phyloP scores from a whole-genome alignment of 2,797 vertebrate genomes.

The Clarias fuscus region DNA sequence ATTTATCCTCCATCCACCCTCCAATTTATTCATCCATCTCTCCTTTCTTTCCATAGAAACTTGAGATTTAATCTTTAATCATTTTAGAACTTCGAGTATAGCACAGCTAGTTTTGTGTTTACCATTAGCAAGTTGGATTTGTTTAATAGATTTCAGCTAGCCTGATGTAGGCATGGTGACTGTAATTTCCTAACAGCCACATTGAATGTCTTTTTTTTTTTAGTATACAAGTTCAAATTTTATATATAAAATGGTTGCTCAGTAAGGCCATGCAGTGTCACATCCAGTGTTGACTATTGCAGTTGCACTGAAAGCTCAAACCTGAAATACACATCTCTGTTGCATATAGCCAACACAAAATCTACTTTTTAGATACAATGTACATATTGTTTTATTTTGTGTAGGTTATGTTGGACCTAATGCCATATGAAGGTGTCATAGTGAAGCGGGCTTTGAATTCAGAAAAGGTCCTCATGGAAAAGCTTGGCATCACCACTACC shows the following conservation, averaged over 20 bases:
- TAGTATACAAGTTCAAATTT: background rate
- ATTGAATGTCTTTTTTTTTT: background rate
- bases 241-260: background rate
- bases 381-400: background rate
- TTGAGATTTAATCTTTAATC: background rate
- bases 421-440: constrained; percentile 78
- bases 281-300: background rate
- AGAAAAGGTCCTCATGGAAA: constrained; percentile 77
- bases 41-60: background rate
- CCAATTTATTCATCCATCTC: background rate
- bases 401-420: constrained; percentile 90
- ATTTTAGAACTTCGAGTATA: background rate
- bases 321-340: background rate
- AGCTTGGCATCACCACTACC: constrained; percentile 73
- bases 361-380: background rate
- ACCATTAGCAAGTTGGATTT: background rate
- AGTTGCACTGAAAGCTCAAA: background rate
- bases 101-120: background rate
- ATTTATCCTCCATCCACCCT: background rate
- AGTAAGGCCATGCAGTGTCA: background rate
- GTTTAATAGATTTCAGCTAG: background rate
- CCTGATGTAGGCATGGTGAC: background rate
- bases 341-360: background rate
- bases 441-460: constrained; percentile 77
- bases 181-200: background rate